These are phyloP conservation scores for Bellardia bayeri DNA, from an alignment of 2,888 invertebrate species.

Conservation along the genomic window DNA sequence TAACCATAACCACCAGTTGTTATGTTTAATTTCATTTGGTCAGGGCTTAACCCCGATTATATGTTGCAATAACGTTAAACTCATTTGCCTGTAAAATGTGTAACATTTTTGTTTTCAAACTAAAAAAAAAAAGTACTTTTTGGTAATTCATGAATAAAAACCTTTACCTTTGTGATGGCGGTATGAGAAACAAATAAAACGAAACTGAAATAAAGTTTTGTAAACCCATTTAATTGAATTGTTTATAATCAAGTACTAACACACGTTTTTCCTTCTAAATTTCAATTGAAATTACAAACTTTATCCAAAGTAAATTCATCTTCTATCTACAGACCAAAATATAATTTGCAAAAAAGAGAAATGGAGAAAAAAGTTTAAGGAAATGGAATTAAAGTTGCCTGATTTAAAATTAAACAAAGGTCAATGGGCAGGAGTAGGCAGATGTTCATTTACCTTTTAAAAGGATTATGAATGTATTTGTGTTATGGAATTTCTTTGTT, in stretches of 20 bases:
- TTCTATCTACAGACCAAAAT: neutral
- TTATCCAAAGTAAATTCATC: neutral
- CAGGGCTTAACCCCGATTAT: too few relatives aligned
- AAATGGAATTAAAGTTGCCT: constrained; percentile 26
- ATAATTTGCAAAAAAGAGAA: neutral
- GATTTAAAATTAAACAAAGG: constrained; percentile 50
- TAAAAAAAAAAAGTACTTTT: neutral
- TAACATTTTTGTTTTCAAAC: neutral
- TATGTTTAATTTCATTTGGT: too few relatives aligned
- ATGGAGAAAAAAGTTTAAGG: neutral
- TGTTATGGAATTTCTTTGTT: neutral
- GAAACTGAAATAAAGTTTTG: constrained; percentile 6
- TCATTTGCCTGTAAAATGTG: too few relatives aligned
- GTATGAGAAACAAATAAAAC: neutral
- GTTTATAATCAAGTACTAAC: constrained; percentile 28
- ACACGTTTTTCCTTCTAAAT: neutral
- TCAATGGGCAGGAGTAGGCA: neutral
- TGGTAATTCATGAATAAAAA: neutral
- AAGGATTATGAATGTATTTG: constrained; percentile 27
- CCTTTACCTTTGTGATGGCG: neutral
- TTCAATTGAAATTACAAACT: constrained; percentile 11
- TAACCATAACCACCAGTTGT: too few relatives aligned
- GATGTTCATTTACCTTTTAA: constrained; percentile 22
- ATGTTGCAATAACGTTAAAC: too few relatives aligned
- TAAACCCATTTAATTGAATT: constrained; percentile 46